Evolutionary conservation across 2,113 vertebrate species (phyloP).

Genomic region (Burhinus oedicnemus): DNA sequence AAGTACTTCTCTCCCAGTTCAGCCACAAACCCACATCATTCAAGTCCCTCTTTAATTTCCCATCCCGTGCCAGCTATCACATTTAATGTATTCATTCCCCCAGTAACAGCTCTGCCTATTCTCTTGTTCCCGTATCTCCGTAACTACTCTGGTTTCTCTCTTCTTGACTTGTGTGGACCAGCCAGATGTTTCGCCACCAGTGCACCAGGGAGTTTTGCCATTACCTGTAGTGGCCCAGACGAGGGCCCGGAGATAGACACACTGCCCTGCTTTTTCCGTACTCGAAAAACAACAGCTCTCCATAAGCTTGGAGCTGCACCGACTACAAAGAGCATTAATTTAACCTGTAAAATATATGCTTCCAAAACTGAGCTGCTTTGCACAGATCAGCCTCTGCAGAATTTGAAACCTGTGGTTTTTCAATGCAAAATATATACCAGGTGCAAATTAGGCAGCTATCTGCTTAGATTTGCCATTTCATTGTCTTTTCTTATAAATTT

Average conservation of each 20-base stretch:
- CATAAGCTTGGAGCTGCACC: not conserved
- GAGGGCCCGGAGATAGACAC: fast-evolving
- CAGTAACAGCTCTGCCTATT: not conserved
- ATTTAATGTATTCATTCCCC: not conserved
- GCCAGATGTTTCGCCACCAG: not conserved
- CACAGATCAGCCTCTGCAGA: not conserved
- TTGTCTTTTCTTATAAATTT: not conserved
- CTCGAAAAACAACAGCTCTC: not conserved
- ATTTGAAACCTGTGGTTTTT: not conserved
- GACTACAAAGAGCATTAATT: not conserved
- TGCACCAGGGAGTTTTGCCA: not conserved
- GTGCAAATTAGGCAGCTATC: not conserved
- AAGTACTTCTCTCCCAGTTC: not conserved
- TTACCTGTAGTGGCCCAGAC: not conserved
- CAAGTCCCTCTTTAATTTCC: not conserved
- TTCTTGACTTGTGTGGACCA: not conserved
- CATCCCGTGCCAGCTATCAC: not conserved
- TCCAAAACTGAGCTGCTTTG: not conserved
- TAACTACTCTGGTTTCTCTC: not conserved
- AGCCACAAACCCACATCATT: not conserved
- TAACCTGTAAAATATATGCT: not conserved
- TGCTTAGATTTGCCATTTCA: not conserved
- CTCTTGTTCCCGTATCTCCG: not conserved
- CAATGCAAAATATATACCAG: not conserved
- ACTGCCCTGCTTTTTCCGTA: not conserved